Conservation (phyloP, 53 echinoderm and acorn worm genomes). For the Paracentrotus lividus region DNA sequence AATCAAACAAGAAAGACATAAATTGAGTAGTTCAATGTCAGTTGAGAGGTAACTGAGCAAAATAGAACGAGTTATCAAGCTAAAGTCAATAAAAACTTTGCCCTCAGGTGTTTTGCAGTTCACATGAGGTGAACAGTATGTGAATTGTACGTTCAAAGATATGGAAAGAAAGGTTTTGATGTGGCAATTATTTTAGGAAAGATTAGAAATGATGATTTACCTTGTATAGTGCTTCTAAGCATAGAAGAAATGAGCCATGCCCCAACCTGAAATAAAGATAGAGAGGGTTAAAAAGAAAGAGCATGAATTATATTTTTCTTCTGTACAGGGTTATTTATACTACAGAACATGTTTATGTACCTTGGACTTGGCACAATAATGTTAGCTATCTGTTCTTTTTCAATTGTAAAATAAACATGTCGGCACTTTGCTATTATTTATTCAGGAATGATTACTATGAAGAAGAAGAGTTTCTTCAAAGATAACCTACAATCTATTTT, state of each 20-base stretch:
- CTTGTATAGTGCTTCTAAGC: conserved; percentile 92
- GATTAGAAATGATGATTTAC: conserved; percentile 61
- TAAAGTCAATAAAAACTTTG: conserved; percentile 5
- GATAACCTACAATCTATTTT: background rate
- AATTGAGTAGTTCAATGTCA: background rate
- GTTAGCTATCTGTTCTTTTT: background rate
- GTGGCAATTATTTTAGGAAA: background rate
- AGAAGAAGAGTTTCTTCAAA: background rate
- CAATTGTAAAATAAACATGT: background rate
- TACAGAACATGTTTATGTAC: background rate
- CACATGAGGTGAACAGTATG: background rate
- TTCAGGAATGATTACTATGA: background rate
- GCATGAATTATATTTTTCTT: background rate
- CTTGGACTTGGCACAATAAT: background rate
- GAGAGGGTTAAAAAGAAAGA: conserved; percentile 15
- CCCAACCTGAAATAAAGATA: conserved; percentile 79
- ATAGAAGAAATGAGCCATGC: conserved; percentile 95
- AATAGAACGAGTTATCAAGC: background rate
- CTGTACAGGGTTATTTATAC: background rate
- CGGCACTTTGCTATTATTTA: background rate
- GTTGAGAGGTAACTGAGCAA: background rate
- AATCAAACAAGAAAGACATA: background rate
- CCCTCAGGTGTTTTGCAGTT: background rate
- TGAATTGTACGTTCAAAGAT: background rate
- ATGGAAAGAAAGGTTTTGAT: background rate